Conservation (phyloP, 1,140 invertebrate genomes). For the Lepidostoma basale region DNA sequence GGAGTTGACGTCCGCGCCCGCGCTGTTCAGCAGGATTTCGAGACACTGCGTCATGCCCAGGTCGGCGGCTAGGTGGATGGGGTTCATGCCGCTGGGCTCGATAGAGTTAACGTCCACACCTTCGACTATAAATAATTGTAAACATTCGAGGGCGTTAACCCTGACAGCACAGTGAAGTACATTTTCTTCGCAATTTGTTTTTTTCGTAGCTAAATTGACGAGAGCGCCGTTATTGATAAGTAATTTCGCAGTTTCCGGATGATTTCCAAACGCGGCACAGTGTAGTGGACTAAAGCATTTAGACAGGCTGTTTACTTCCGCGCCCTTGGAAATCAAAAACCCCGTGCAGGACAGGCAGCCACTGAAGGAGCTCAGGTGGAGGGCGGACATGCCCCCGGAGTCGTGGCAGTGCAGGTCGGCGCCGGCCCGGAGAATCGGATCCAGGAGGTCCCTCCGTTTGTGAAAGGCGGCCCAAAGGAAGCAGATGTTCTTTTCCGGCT, state of each 20-base stretch:
- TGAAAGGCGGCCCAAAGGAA: slow-evolving; percentile 75
- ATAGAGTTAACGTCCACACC: slow-evolving; percentile 72
- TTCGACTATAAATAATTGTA: slow-evolving; percentile 72
- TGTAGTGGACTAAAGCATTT: slow-evolving; percentile 78
- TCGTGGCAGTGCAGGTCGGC: slow-evolving; percentile 74
- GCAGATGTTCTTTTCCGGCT: slow-evolving; percentile 70
- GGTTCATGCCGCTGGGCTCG: slow-evolving; percentile 73
- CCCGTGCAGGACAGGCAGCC: slow-evolving; percentile 73
- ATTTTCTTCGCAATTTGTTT: slow-evolving; percentile 73
- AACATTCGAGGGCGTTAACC: slow-evolving; percentile 74
- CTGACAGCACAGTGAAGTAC: slow-evolving; percentile 78
- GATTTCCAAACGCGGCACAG: slow-evolving; percentile 81
- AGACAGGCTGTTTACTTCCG: slow-evolving; percentile 69
- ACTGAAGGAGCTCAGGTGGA: slow-evolving; percentile 79
- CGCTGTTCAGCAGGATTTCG: slow-evolving; percentile 69
- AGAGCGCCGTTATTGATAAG: slow-evolving; percentile 71
- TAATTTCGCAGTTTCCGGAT: slow-evolving; percentile 72
- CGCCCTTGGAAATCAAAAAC: slow-evolving; percentile 70
- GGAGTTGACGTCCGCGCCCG: slow-evolving; percentile 65
- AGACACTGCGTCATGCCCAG: slow-evolving; percentile 73
- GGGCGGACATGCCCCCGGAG: slow-evolving; percentile 69
- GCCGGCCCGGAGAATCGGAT: slow-evolving; percentile 64
- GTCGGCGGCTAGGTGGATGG: slow-evolving; percentile 79
- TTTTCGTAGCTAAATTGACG: slow-evolving; percentile 63
- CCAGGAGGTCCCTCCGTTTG: slow-evolving; percentile 68